Evolutionary conservation across 2,888 invertebrate genomes (phyloP).

Genomic region (Thymelicus sylvestris): DNA sequence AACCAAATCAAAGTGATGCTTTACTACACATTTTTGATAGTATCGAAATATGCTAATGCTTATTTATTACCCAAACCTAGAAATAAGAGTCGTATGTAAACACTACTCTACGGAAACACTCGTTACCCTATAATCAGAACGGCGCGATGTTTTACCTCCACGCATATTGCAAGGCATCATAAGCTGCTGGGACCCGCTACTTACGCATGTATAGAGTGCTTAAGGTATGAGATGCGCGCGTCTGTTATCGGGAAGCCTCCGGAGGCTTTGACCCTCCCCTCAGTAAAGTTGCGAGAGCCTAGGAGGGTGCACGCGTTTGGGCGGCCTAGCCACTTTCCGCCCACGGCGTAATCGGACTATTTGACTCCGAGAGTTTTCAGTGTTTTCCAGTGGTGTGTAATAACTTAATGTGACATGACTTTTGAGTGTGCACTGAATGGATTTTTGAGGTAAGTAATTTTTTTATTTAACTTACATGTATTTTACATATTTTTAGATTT

Average conservation of each 20-base stretch:
- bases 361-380: conserved; percentile 49
- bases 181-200: conserved; percentile 56
- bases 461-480: conserved; percentile 10
- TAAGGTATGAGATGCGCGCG: conserved; percentile 78
- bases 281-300: conserved; percentile 63
- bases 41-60: no score
- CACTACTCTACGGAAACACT: conserved; percentile 22
- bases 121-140: conserved; percentile 46
- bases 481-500: neutral
- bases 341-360: conserved; percentile 50
- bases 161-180: conserved; percentile 65
- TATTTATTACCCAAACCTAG: no score
- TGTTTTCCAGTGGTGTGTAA: conserved; percentile 59
- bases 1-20: no score
- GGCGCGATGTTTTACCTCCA: conserved; percentile 64
- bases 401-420: conserved; percentile 61
- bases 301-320: conserved; percentile 63
- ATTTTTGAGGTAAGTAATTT: conserved; percentile 53
- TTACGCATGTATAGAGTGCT: conserved; percentile 59
- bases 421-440: conserved; percentile 52
- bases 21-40: no score
- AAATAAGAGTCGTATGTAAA: conserved; percentile 6
- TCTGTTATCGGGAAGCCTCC: conserved; percentile 61
- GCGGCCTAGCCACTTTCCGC: conserved; percentile 55
- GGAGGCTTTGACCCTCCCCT: conserved; percentile 69